Evolutionary conservation across 2,888 invertebrate genomes (phyloP).

Genomic region (Gymnosoma rotundatum): DNA sequence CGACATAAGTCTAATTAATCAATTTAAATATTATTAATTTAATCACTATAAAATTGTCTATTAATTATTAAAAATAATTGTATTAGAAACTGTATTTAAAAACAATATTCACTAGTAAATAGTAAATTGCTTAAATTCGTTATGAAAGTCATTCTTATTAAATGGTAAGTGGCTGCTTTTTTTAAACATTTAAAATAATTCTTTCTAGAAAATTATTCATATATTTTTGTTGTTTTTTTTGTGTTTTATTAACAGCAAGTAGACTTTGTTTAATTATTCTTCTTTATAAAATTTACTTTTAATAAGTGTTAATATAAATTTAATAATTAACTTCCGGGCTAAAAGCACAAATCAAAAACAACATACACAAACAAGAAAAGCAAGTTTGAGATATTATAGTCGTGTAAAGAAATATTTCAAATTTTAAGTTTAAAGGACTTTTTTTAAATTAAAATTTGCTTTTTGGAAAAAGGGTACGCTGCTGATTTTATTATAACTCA

Average conservation of each 20-base stretch:
- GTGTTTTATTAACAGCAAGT: background rate
- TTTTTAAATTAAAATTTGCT: too few species aligned
- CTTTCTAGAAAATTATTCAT: background rate
- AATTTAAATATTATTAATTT: constrained; percentile 17
- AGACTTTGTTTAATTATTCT: background rate
- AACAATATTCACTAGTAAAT: background rate
- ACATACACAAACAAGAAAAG: too few species aligned
- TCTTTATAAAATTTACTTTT: constrained; percentile 1
- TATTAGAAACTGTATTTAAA: background rate
- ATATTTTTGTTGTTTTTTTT: background rate
- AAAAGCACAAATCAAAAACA: too few species aligned
- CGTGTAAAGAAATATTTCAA: too few species aligned
- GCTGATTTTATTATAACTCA: too few species aligned
- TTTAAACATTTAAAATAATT: background rate
- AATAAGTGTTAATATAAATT: background rate
- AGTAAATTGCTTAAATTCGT: constrained; percentile 38
- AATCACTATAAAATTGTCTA: background rate
- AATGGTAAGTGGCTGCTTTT: constrained; percentile 25
- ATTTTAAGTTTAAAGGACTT: too few species aligned
- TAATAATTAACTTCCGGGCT: background rate
- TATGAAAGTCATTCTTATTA: constrained; percentile 9
- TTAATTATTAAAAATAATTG: background rate
- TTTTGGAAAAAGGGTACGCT: too few species aligned
- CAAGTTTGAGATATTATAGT: too few species aligned
- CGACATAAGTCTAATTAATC: constrained; percentile 31